phyloP scores from a whole-genome alignment of 2,113 vertebrate species.

The Trogon melanurus region DNA sequence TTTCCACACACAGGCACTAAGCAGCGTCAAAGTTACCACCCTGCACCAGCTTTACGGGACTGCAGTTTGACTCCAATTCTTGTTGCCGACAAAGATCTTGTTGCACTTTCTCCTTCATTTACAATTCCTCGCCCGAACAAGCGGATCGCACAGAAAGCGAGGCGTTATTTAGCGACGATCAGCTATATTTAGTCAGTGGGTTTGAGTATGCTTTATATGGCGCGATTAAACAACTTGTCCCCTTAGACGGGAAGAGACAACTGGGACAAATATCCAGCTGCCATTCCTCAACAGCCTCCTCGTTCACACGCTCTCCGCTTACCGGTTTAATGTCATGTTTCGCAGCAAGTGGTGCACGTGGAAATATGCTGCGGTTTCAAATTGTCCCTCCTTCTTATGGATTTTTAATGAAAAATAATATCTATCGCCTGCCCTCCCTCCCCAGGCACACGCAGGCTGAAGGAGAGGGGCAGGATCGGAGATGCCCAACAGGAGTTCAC shows the following conservation, averaged over 20 bases:
- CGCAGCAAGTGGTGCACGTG: background rate
- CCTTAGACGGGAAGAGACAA: background rate
- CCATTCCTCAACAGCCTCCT: background rate
- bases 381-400: background rate
- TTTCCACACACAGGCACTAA: background rate
- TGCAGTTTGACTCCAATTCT: background rate
- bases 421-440: background rate
- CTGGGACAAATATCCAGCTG: slow-evolving; percentile 9
- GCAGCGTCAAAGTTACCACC: background rate
- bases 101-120: background rate
- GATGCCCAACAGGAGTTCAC: background rate
- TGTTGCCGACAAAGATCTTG: background rate
- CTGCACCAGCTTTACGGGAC: background rate
- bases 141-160: background rate
- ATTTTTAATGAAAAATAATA: background rate
- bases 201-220: background rate
- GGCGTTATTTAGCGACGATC: background rate
- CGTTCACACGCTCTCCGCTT: background rate
- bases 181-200: background rate
- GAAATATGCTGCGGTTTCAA: background rate
- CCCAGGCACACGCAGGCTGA: rapidly evolving
- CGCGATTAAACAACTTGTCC: background rate
- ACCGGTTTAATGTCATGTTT: background rate
- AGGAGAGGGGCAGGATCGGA: background rate
- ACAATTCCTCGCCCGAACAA: background rate